phyloP scores from a whole-genome alignment of 2,113 vertebrate species.

The Speoplatyrhinus poulsoni region DNA sequence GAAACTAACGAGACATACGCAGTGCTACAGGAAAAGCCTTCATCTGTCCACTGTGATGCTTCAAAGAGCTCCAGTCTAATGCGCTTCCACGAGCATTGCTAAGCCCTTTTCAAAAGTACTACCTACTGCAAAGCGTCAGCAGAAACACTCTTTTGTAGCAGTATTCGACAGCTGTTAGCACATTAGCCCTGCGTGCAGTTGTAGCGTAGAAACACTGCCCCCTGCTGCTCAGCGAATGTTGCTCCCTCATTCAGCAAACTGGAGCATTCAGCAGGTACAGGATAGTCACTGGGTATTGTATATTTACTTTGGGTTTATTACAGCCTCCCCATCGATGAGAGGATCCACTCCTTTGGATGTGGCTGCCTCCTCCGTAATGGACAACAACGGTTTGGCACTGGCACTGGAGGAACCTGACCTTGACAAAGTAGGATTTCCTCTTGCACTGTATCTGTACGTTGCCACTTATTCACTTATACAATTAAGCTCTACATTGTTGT shows the following conservation, averaged over 20 bases:
- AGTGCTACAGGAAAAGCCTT: neutral
- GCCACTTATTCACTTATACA: neutral
- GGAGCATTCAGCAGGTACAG: neutral
- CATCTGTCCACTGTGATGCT: neutral
- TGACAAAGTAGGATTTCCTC: constrained; percentile 81
- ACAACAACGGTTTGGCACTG: constrained; percentile 95
- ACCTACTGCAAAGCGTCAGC: constrained; percentile 4
- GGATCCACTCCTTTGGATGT: constrained; percentile 96
- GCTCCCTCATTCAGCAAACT: constrained; percentile 1
- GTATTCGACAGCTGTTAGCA: constrained; percentile 9
- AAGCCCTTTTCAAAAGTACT: neutral
- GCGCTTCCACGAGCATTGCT: neutral
- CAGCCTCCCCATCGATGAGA: constrained; percentile 96
- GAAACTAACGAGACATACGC: neutral
- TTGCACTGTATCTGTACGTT: no score
- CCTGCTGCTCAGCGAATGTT: constrained; percentile 54
- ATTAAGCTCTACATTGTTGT: neutral
- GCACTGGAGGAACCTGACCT: constrained; percentile 94
- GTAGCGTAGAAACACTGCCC: constrained; percentile 52
- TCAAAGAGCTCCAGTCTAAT: neutral
- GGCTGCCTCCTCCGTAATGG: constrained; percentile 97
- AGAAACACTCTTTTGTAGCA: constrained; percentile 5
- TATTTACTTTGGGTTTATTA: constrained; percentile 7
- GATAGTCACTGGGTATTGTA: neutral
- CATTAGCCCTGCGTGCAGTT: constrained; percentile 9